Percentiles rank a stretch among this genome's conserved stretches.
Evolutionary conservation across 2,113 vertebrate genomes (phyloP).

Genomic region (Ptyas mucosa): DNA sequence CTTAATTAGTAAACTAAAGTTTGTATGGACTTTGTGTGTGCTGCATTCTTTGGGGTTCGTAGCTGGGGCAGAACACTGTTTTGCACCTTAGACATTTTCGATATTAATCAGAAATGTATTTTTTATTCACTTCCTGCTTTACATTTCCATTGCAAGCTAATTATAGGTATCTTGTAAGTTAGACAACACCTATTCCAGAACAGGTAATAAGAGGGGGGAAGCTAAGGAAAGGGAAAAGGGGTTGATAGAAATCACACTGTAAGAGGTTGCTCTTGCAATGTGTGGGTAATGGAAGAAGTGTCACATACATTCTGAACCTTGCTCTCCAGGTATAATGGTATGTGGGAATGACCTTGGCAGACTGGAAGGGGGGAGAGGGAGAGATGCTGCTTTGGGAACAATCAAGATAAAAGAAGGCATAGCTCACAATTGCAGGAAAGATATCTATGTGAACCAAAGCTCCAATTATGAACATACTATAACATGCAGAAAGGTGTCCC

Average conservation of each 20-base stretch:
- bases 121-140: constrained; percentile 8
- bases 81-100: neutral
- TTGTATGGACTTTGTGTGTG: too few species aligned
- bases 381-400: neutral
- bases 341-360: neutral
- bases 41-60: too few species aligned
- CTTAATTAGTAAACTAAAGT: too few species aligned
- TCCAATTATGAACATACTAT: neutral
- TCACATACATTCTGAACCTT: neutral
- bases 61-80: neutral
- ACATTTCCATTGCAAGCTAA: neutral
- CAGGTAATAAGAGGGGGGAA: neutral
- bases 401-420: neutral
- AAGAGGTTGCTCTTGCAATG: neutral
- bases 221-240: neutral
- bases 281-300: neutral
- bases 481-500: neutral
- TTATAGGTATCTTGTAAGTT: neutral
- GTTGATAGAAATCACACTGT: neutral
- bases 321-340: neutral
- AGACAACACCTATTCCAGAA: neutral
- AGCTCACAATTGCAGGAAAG: neutral
- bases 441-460: neutral
- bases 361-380: neutral
- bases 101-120: neutral